A percentile compares a stretch with the other conserved stretches of the same genome.
Evolutionary conservation across 2,113 vertebrate genomes (phyloP).

Genomic region (Rana temporaria): DNA sequence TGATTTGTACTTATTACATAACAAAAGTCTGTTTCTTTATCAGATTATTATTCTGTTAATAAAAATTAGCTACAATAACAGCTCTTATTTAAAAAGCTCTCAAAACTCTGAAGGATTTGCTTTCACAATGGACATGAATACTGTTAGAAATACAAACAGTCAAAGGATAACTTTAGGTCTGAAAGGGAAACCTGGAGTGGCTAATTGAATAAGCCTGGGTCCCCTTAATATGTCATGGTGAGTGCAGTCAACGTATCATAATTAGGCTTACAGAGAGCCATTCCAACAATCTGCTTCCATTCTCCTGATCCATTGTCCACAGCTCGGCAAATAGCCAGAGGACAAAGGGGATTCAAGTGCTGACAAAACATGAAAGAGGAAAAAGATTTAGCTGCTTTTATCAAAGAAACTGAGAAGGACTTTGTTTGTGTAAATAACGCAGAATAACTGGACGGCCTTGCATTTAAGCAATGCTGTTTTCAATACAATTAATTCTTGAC

Average conservation of each 20-base stretch:
- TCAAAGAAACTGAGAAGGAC: constrained; percentile 97
- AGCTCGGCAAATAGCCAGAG: constrained; percentile 99
- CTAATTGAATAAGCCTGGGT: constrained; percentile 99
- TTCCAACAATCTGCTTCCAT: constrained; percentile 99
- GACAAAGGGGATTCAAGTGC: constrained; percentile 99
- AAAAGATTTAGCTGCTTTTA: constrained; percentile 99
- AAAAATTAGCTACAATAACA: constrained; percentile 97
- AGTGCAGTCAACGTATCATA: constrained; percentile 99
- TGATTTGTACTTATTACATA: constrained; percentile 86
- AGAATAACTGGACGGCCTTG: constrained; percentile 89
- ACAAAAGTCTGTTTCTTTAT: constrained; percentile 88
- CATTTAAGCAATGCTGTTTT: constrained; percentile 90
- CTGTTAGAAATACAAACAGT: constrained; percentile 99
- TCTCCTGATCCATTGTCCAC: constrained; percentile 90
- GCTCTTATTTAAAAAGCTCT: constrained; percentile 84
- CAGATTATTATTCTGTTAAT: constrained; percentile 94
- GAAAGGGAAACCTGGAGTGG: constrained; percentile 98
- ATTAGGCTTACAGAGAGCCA: constrained; percentile 99
- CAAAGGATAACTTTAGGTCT: constrained; percentile 99
- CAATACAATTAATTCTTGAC: constrained; percentile 89
- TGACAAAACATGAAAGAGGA: constrained; percentile 99
- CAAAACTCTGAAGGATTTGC: constrained; percentile 90
- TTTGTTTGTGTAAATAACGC: constrained; percentile 99
- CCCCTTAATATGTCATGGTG: constrained; percentile 99
- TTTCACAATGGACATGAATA: constrained; percentile 96